Conservation (phyloP, 2,888 invertebrate species). For the Melipona beecheii region DNA sequence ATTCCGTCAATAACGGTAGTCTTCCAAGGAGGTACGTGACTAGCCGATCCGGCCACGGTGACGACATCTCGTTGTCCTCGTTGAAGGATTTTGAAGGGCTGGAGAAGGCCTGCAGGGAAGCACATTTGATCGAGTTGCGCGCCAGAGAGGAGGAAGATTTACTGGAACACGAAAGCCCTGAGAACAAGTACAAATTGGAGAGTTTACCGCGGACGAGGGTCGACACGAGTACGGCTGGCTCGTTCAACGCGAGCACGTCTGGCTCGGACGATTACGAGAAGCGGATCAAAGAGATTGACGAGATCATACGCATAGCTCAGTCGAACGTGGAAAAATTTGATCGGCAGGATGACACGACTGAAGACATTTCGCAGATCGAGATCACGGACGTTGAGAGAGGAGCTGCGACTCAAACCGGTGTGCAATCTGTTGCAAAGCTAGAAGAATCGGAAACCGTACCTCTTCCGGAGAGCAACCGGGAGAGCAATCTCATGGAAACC, state of each 20-base stretch:
- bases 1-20: conserved; percentile 93
- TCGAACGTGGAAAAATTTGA: conserved; percentile 88
- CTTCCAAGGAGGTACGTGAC: conserved; percentile 90
- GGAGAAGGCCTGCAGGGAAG: conserved; percentile 94
- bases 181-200: conserved; percentile 86
- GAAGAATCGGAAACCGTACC: conserved; percentile 47
- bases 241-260: conserved; percentile 84
- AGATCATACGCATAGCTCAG: conserved; percentile 88
- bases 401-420: conserved; percentile 32
- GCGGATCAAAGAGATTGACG: conserved; percentile 89
- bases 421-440: conserved; percentile 44
- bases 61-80: conserved; percentile 94
- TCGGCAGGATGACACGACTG: conserved; percentile 85
- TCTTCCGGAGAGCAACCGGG: conserved; percentile 54
- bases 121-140: conserved; percentile 91
- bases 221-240: conserved; percentile 80
- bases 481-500: conserved; percentile 86
- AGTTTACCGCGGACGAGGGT: conserved; percentile 76
- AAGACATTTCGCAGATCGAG: conserved; percentile 85
- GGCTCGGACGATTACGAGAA: conserved; percentile 88
- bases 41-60: conserved; percentile 91
- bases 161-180: conserved; percentile 88
- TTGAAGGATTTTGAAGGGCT: conserved; percentile 96
- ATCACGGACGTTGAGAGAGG: conserved; percentile 72
- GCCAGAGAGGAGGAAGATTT: conserved; percentile 94